Conservation (phyloP, 2,888 invertebrate genomes). For the Nowickia ferox region DNA sequence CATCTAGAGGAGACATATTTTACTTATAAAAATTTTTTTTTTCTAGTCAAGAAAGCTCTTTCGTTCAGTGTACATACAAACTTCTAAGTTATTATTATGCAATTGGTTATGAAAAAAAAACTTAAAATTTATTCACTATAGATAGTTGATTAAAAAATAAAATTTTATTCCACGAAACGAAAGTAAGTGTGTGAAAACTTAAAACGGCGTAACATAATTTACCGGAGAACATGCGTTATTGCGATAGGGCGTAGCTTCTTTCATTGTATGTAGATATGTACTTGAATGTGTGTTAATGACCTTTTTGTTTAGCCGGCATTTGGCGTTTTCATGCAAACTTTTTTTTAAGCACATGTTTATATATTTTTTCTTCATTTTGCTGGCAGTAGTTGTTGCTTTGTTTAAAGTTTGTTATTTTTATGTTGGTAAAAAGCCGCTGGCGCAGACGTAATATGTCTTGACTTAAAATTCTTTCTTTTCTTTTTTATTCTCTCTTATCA, state of each 20-base stretch:
- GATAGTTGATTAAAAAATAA: neutral
- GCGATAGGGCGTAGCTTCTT: slow-evolving; percentile 27
- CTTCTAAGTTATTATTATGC: neutral
- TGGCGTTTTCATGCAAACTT: slow-evolving; percentile 27
- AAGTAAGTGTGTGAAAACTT: slow-evolving; percentile 55
- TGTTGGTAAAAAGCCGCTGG: slow-evolving; percentile 15
- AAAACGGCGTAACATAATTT: slow-evolving; percentile 34
- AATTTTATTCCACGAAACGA: slow-evolving; percentile 35
- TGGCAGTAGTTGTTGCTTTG: slow-evolving; percentile 37
- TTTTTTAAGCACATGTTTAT: slow-evolving; percentile 2
- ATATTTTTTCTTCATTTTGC: no score
- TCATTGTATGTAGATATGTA: neutral
- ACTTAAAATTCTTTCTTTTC: neutral
- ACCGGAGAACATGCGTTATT: slow-evolving; percentile 46
- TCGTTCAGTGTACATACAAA: no score
- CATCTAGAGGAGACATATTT: no score
- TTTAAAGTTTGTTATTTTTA: neutral
- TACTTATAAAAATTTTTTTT: no score
- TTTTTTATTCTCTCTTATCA: slow-evolving; percentile 24
- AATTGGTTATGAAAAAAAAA: slow-evolving; percentile 3
- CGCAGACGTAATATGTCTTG: slow-evolving; percentile 46
- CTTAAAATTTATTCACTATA: neutral
- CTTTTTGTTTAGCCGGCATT: slow-evolving; percentile 44
- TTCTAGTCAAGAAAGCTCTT: no score
- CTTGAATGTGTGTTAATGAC: slow-evolving; percentile 62